These are phyloP conservation scores for Sylvietta virens DNA, from an alignment of 2,113 vertebrate species.

Conservation along the genomic window DNA sequence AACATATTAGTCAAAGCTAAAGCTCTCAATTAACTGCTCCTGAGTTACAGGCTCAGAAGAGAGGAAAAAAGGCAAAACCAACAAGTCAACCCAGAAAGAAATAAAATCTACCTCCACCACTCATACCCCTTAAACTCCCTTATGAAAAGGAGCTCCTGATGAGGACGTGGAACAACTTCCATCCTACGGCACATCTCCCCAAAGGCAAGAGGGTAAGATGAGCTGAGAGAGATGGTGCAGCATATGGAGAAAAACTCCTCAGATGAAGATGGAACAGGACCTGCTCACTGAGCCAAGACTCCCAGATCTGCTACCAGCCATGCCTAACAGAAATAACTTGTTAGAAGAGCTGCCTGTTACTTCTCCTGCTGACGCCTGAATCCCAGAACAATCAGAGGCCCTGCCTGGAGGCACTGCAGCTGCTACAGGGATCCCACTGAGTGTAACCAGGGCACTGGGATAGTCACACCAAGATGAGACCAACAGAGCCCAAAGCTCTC, in stretches of 20 bases:
- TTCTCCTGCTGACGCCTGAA: background rate
- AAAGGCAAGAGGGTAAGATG: background rate
- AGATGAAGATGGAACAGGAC: fast-evolving
- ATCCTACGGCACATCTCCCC: background rate
- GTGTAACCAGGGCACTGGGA: background rate
- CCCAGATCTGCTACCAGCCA: background rate
- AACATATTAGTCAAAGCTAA: background rate
- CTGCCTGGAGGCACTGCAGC: background rate
- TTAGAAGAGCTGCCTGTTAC: background rate
- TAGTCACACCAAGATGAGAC: background rate
- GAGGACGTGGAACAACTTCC: background rate
- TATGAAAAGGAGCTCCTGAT: background rate
- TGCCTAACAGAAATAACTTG: background rate
- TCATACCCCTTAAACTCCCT: background rate
- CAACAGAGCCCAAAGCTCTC: background rate
- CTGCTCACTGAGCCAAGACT: background rate
- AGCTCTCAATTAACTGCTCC: background rate
- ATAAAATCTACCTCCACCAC: background rate
- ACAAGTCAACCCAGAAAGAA: background rate
- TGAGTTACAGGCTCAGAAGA: background rate
- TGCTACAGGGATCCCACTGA: background rate
- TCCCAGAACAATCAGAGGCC: background rate
- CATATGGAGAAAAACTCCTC: background rate
- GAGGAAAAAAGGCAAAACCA: background rate
- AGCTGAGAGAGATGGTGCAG: background rate